Base-by-base conservation (phyloP, 2,888 invertebrate species). In the Stenurella melanura region DNA sequence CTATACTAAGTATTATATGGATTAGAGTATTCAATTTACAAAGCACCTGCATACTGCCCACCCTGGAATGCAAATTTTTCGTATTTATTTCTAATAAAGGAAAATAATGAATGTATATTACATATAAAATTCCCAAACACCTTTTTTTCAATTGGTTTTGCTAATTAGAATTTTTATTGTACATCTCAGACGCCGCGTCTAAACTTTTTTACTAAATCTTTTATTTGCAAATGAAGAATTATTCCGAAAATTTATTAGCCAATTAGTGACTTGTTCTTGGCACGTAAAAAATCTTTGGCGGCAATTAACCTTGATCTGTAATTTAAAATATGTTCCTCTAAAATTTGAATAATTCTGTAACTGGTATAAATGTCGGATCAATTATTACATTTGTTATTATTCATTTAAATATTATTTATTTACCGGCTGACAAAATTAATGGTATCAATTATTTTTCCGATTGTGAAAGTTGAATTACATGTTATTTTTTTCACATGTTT, bases 391-490 rank as follows among this genome's bases (percentile, higher is more conserved):
- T 38, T 15, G 42, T 42, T 42, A 42, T 50, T 50, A 50, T 50
- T 50, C 15, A 42, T 42, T 15, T 42, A 11, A 50, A 50, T 50
- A 12, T 50, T 50, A 50, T 50, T 50, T 50, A 50, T 50, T n/a
- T n/a, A 50, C 50, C n/a, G 15, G n/a, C 50, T n/a, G n/a, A 50
- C 10, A 21, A 58, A 17, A 10, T 17, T 57, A 61, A 61, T 61
- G 30, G 61, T n/a, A 61, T 17, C 61, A 21, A 9, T 26, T 30
- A 30, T 61, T 50, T 50, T 50, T 50, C n/a, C 50, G n/a, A n/a
- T 50, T 50, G 61, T 26, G 61, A 61, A 61, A 61, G 61, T 61
- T 61, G 26, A 30, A n/a, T 30, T 21, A 61, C 61, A 21, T n/a
- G 61, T n/a, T 30, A n/a, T 61, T 61, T 61, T 61, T 57, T 58